Conservation (phyloP, 2,888 invertebrate species). For the Malacosoma neustria region DNA sequence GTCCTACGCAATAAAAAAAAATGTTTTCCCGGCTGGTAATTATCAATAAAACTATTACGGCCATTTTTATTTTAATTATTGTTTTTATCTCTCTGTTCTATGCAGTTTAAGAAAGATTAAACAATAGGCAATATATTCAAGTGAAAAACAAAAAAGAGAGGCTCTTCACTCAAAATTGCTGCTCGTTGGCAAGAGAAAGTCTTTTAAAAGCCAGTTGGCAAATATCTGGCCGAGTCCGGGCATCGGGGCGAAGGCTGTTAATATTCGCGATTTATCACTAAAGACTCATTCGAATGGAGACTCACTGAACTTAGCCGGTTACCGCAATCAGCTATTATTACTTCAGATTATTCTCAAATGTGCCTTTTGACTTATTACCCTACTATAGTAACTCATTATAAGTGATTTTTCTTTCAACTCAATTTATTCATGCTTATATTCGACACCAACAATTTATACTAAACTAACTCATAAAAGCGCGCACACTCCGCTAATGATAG, state of each 20-base stretch:
- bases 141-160: neutral
- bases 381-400: conserved; percentile 14
- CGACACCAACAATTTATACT: too few relatives aligned
- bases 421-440: too few relatives aligned
- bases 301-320: conserved; percentile 9
- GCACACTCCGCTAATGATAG: too few relatives aligned
- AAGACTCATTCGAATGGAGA: conserved; percentile 17
- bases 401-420: too few relatives aligned
- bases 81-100: too few relatives aligned
- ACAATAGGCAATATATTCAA: neutral
- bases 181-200: neutral
- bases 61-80: too few relatives aligned
- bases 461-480: too few relatives aligned
- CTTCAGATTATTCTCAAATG: conserved; percentile 21
- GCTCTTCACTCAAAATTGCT: neutral
- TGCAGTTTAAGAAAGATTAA: too few relatives aligned
- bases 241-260: neutral
- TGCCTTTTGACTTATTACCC: conserved; percentile 10
- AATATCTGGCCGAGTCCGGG: neutral
- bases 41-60: too few relatives aligned
- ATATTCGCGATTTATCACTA: conserved; percentile 14
- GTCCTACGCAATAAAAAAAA: too few relatives aligned
- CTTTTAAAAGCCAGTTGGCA: neutral
- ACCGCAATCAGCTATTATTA: conserved; percentile 24
- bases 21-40: too few relatives aligned